Conservation (phyloP, 2,888 invertebrate genomes). For the Sisyra terminalis region DNA sequence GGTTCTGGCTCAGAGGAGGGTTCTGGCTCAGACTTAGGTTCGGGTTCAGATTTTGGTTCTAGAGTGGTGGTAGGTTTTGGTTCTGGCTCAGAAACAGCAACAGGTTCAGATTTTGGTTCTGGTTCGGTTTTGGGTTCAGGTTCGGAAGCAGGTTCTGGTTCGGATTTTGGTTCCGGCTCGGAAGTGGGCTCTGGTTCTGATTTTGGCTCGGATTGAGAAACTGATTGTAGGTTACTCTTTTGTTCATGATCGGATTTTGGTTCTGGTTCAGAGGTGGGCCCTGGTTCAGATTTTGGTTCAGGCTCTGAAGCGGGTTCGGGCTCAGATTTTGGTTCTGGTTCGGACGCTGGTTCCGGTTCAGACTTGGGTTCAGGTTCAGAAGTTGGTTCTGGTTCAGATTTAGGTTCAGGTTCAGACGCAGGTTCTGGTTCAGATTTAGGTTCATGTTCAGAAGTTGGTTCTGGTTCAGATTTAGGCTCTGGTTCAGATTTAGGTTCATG, state of each 20-base stretch:
- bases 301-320: conserved; percentile 17
- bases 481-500: conserved; percentile 19
- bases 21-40: conserved; percentile 16
- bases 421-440: conserved; percentile 14
- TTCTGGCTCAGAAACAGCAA: conserved; percentile 18
- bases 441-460: conserved; percentile 15
- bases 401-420: conserved; percentile 19
- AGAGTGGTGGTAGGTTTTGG: conserved; percentile 14
- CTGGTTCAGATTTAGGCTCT: conserved; percentile 13
- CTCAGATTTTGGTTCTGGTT: conserved; percentile 16
- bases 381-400: conserved; percentile 18
- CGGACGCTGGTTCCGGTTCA: conserved; percentile 18
- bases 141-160: conserved; percentile 17
- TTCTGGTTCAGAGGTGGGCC: conserved; percentile 14
- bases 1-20: conserved; percentile 16
- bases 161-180: conserved; percentile 18
- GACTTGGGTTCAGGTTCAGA: conserved; percentile 18
- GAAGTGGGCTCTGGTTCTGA: conserved; percentile 21
- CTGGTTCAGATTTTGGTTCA: conserved; percentile 14
- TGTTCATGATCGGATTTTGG: conserved; percentile 15
- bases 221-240: conserved; percentile 19
- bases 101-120: conserved; percentile 13
- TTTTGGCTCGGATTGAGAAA: conserved; percentile 20
- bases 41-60: conserved; percentile 15
- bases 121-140: conserved; percentile 16